Conservation (phyloP, 2,797 vertebrate genomes). For the Triplophysa yarkandensis region DNA sequence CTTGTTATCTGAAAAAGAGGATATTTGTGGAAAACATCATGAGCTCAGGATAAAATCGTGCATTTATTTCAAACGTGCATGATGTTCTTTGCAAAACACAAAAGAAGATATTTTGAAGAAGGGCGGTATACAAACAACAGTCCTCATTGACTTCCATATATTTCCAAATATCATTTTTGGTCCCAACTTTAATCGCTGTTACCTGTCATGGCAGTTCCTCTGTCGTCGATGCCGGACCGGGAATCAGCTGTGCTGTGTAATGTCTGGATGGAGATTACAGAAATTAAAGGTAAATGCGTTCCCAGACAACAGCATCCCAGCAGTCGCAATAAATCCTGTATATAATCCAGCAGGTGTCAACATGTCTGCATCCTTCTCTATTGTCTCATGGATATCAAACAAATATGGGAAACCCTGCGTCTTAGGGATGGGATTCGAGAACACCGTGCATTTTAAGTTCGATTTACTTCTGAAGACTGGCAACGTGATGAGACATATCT, state of each 20-base stretch:
- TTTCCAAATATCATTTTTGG: no score
- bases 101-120: no score
- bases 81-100: no score
- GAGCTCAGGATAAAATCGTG: neutral
- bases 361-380: neutral
- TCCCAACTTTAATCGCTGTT: no score
- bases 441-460: no score
- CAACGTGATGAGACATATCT: no score
- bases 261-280: conserved; percentile 30
- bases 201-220: conserved; percentile 19
- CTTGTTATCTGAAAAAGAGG: neutral
- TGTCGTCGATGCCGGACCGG: conserved; percentile 28
- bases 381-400: neutral
- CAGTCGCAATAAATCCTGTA: neutral
- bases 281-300: conserved; percentile 1
- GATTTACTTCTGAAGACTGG: no score
- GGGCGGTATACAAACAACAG: no score
- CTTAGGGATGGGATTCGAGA: neutral
- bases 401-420: neutral
- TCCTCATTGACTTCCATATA: no score
- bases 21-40: conserved; percentile 13
- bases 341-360: neutral
- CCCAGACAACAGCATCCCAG: neutral
- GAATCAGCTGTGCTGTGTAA: conserved; percentile 28
- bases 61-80: no score